phyloP scores from a whole-genome alignment of 2,888 invertebrate genomes.

The Cyclophora punctaria region DNA sequence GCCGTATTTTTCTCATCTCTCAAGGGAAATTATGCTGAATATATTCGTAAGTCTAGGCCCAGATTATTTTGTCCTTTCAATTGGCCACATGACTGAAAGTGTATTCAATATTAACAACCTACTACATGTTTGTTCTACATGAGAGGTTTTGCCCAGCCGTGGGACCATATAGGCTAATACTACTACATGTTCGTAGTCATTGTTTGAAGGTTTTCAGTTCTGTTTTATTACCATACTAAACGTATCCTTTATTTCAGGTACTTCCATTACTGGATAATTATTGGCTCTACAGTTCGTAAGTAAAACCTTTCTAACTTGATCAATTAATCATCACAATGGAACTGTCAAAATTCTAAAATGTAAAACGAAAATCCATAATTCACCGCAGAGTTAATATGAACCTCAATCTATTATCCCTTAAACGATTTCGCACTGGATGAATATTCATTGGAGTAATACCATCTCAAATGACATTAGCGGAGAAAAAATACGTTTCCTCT shows the following conservation, averaged over 20 bases:
- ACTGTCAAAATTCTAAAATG: constrained; percentile 43
- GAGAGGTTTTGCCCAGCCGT: too few relatives aligned
- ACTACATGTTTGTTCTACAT: too few relatives aligned
- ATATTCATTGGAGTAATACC: constrained; percentile 72
- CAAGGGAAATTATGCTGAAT: constrained; percentile 42
- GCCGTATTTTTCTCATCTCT: constrained; percentile 40
- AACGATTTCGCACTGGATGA: constrained; percentile 70
- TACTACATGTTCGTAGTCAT: too few relatives aligned
- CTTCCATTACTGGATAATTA: too few relatives aligned
- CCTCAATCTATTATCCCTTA: constrained; percentile 69
- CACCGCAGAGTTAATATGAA: constrained; percentile 61
- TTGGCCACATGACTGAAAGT: constrained; percentile 1
- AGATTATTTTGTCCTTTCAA: constrained; percentile 11
- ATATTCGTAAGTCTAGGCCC: constrained; percentile 10
- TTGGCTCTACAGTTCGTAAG: too few relatives aligned
- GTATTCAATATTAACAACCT: too few relatives aligned
- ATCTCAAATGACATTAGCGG: constrained; percentile 61
- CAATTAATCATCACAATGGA: constrained; percentile 41
- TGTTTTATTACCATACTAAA: not conserved
- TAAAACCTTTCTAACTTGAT: constrained; percentile 13
- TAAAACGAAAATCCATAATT: constrained; percentile 57
- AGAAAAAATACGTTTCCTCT: constrained; percentile 51
- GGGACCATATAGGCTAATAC: too few relatives aligned
- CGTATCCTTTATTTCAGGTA: constrained; percentile 25
- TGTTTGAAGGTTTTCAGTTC: too few relatives aligned